Evolutionary conservation across 2,888 invertebrate species (phyloP).

Genomic region (Drosophila borborema): DNA sequence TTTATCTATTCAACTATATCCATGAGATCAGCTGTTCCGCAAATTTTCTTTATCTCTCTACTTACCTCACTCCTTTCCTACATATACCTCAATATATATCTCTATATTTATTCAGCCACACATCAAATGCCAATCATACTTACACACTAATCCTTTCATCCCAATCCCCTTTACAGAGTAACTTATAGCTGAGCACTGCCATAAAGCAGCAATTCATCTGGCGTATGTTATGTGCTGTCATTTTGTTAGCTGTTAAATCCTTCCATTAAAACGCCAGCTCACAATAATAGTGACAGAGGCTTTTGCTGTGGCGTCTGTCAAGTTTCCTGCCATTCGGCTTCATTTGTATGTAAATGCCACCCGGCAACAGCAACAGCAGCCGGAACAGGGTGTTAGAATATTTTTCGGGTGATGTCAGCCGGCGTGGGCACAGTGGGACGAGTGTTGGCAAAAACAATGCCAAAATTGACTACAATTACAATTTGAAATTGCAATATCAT

Average conservation of each 20-base stretch:
- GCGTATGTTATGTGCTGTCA: constrained; percentile 25
- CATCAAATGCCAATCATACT: background rate
- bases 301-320: constrained; percentile 26
- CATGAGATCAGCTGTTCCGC: too few species aligned
- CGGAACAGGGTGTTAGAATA: constrained; percentile 19
- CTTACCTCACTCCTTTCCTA: too few species aligned
- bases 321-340: constrained; percentile 46
- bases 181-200: background rate
- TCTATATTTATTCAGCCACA: background rate
- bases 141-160: too few species aligned
- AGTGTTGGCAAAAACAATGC: background rate
- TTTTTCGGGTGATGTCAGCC: constrained; percentile 13
- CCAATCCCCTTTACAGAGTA: background rate
- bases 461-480: constrained; percentile 4
- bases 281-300: constrained; percentile 40
- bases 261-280: constrained; percentile 63
- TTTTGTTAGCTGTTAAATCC: constrained; percentile 55
- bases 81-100: background rate
- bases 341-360: constrained; percentile 68
- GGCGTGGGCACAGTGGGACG: constrained; percentile 15
- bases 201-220: background rate
- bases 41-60: too few species aligned
- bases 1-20: too few species aligned
- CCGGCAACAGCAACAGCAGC: constrained; percentile 18
- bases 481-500: constrained; percentile 19